A percentile compares a stretch with the other conserved stretches of the same genome.
phyloP scores from a whole-genome alignment of 2,888 invertebrate species.

The Lasioglossum malachurum region DNA sequence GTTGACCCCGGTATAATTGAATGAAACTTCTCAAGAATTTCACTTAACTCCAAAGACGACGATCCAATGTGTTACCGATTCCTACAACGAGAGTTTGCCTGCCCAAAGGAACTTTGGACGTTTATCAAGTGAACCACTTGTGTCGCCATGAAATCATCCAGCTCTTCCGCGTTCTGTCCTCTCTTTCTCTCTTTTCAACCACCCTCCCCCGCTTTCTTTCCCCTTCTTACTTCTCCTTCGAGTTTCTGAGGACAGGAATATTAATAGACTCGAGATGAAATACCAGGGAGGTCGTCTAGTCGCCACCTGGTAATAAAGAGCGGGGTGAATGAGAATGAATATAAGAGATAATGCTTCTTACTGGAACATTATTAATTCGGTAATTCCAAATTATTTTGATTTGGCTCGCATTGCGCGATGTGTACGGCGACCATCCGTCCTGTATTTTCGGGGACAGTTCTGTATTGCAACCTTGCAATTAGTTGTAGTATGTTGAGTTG shows the following conservation, averaged over 20 bases:
- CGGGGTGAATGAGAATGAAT: slow-evolving; percentile 54
- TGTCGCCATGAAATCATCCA: slow-evolving; percentile 54
- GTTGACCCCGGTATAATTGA: slow-evolving; percentile 76
- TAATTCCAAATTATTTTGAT: neutral
- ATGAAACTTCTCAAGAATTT: slow-evolving; percentile 81
- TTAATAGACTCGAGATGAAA: slow-evolving; percentile 72
- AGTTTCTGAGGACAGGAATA: slow-evolving; percentile 57
- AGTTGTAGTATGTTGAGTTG: no score
- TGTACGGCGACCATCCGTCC: no score
- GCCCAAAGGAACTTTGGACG: slow-evolving; percentile 67
- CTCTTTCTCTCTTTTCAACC: neutral
- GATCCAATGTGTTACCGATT: slow-evolving; percentile 79
- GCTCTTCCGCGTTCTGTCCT: slow-evolving; percentile 11
- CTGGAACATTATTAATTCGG: neutral
- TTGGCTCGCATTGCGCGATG: neutral
- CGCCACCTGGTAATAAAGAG: slow-evolving; percentile 66
- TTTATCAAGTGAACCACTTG: slow-evolving; percentile 66
- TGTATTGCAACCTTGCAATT: no score
- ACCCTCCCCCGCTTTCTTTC: slow-evolving; percentile 2
- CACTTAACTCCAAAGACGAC: slow-evolving; percentile 75
- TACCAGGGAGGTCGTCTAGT: slow-evolving; percentile 59
- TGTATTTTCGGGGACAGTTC: no score
- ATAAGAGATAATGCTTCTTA: slow-evolving; percentile 18
- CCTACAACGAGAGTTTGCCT: slow-evolving; percentile 57
- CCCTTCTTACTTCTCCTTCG: neutral